Conservation (phyloP, 2,113 vertebrate species). For the Chroicocephalus ridibundus region DNA sequence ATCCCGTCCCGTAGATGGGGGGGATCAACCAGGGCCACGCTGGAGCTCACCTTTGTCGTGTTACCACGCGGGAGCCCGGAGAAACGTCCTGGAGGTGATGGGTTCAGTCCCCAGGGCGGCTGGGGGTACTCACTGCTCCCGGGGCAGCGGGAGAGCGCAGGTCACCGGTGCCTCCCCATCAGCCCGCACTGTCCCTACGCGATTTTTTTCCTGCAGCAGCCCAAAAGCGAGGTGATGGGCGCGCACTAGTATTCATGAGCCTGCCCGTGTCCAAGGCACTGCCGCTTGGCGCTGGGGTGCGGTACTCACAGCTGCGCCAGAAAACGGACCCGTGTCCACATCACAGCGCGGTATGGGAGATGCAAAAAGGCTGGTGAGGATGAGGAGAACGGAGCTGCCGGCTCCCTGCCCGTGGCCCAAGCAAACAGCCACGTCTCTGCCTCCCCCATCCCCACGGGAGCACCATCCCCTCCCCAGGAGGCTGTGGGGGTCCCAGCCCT, state of each 20-base stretch:
- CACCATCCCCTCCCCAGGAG: not conserved
- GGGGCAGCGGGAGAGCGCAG: not conserved
- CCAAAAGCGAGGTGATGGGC: not conserved
- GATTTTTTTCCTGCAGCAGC: not conserved
- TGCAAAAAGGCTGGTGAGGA: rapidly evolving
- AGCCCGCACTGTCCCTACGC: not conserved
- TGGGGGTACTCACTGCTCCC: not conserved
- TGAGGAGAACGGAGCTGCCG: not conserved
- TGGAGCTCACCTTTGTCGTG: not conserved
- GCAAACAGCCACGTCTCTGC: not conserved
- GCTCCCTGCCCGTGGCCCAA: rapidly evolving
- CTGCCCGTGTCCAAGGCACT: not conserved
- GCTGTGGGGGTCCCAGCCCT: not conserved
- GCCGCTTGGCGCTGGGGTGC: not conserved
- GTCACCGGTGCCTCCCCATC: not conserved
- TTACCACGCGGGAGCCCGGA: not conserved
- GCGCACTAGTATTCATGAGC: rapidly evolving
- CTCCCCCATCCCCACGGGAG: rapidly evolving
- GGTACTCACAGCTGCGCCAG: rapidly evolving
- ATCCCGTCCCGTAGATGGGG: rapidly evolving
- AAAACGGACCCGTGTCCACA: rapidly evolving
- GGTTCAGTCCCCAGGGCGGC: not conserved
- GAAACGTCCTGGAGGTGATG: not conserved
- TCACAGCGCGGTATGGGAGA: rapidly evolving
- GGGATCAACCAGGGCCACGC: rapidly evolving